phyloP scores from a whole-genome alignment of 2,113 vertebrate genomes.

The Limanda limanda region DNA sequence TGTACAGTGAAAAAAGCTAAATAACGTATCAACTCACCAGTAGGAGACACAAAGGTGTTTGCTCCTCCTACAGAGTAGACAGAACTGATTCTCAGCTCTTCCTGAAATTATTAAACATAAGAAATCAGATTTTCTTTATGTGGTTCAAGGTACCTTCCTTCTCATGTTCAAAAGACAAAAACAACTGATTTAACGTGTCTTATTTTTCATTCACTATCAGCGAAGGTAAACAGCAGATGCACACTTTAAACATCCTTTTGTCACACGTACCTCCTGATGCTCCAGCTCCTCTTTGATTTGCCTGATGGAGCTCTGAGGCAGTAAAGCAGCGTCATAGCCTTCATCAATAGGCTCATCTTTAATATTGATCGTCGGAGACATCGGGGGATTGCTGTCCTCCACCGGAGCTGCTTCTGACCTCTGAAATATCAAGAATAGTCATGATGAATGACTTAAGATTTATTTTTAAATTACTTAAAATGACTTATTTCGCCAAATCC shows the following conservation, averaged over 20 bases:
- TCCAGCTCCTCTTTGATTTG: constrained; percentile 96
- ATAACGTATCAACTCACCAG: constrained; percentile 83
- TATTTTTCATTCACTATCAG: neutral
- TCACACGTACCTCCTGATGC: constrained; percentile 88
- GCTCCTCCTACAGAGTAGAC: constrained; percentile 95
- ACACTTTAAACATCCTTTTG: neutral
- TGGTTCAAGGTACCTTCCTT: too few relatives aligned
- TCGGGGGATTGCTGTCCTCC: constrained; percentile 81
- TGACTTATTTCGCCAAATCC: neutral
- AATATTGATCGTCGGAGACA: constrained; percentile 88
- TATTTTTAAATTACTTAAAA: neutral
- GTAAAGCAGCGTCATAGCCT: constrained; percentile 93
- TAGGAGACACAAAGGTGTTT: constrained; percentile 70
- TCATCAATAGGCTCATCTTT: constrained; percentile 98
- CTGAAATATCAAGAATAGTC: constrained; percentile 31
- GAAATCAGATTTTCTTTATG: neutral
- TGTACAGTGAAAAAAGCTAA: neutral
- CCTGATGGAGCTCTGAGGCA: constrained; percentile 82
- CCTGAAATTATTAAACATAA: constrained; percentile 76
- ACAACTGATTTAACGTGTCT: neutral
- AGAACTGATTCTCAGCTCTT: constrained; percentile 96
- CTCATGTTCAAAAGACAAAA: too few relatives aligned
- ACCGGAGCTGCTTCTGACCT: constrained; percentile 45
- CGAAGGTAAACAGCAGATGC: neutral
- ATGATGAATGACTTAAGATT: neutral